Evolutionary conservation across 2,888 invertebrate genomes (phyloP), one percentile per base, ranked within the genome.

Genomic region (Calameuta pallipes): DNA sequence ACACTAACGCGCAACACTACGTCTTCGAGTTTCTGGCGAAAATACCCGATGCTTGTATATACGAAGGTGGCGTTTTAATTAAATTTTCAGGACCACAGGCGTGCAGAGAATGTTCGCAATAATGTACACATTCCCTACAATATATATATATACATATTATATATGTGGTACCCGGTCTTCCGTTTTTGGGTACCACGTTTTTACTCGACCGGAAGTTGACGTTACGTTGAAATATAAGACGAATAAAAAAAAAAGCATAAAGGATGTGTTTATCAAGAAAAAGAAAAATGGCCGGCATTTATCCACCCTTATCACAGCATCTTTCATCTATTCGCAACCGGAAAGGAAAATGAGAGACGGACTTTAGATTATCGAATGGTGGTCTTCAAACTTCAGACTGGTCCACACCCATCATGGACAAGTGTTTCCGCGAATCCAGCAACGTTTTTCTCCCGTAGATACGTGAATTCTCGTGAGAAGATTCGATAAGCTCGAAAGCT

Each of bases 51-150:
- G n/a, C 69, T 35, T 73, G 77, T 69, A 73, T 73, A 73, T 56
- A 75, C 75, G 70, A 56, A 73, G 79, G 81, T 75, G 80, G 80
- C 81, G 85, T 85, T 88, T 88, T 87, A 87, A 87, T 88, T 87
- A 88, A 86, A 87, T 88, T 87, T 88, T 83, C 88, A 85, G 82
- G 80, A 86, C 83, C 86, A 77, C 85, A 81, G 78, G 74, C 79
- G 75, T 80, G 74, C 80, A 23, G 78, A 82, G 74, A 82, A 82
- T 82, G 79, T 78, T 69, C 77, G 35, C 78, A 74, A 74, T 74
- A 74, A 74, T 74, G 74, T 74, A 74, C 74, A 36, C 74, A 11
- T 74, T 30, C n/a, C 30, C 35, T 6, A 34, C 36, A 15, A 37
- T 3, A 13, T 15, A 41, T 13, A 37, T 13, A 13, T 4, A 15